Evolutionary conservation across 2,888 invertebrate species (phyloP).

Genomic region (Machimus rusticus): DNA sequence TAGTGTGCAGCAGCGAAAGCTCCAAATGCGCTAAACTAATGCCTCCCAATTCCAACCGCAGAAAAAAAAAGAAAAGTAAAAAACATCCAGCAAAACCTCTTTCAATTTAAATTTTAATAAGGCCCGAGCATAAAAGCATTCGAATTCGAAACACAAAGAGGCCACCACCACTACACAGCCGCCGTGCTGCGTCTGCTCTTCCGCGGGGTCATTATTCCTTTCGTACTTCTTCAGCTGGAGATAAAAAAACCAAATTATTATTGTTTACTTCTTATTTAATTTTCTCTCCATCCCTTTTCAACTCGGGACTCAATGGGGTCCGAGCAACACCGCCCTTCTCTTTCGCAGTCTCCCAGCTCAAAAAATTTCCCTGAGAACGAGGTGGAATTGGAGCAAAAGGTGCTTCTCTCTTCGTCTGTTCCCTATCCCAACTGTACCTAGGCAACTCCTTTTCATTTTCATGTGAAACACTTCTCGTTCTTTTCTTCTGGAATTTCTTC

Average conservation of each 20-base stretch:
- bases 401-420: background rate
- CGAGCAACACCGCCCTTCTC: background rate
- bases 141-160: background rate
- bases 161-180: background rate
- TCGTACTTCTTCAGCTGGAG: constrained; percentile 16
- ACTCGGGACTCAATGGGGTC: background rate
- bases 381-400: constrained; percentile 5
- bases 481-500: constrained; percentile 35
- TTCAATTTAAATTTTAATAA: constrained; percentile 4
- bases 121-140: background rate
- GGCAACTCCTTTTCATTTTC: background rate
- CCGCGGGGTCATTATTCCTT: constrained; percentile 33
- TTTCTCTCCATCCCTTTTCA: background rate
- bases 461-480: background rate
- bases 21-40: background rate
- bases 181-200: constrained; percentile 16
- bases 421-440: background rate
- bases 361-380: constrained; percentile 16
- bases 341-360: background rate
- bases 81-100: background rate
- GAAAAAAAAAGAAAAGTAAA: background rate
- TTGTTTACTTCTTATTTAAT: constrained; percentile 37
- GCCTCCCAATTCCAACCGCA: background rate
- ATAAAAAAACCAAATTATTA: constrained; percentile 23
- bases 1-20: background rate